Evolutionary conservation across 2,797 vertebrate species (phyloP).

Genomic region (Takifugu ocellatus): DNA sequence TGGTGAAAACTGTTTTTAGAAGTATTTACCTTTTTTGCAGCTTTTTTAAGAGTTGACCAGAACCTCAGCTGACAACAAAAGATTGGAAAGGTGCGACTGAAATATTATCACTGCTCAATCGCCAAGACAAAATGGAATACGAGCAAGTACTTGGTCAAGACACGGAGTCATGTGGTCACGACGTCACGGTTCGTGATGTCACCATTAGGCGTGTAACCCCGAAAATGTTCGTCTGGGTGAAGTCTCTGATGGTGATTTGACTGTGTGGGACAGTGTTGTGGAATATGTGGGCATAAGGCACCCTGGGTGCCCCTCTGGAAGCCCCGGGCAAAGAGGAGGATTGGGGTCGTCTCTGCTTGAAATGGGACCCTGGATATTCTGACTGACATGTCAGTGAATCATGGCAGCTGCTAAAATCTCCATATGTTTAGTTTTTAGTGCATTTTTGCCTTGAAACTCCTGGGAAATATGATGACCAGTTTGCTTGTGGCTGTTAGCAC

Average conservation of each 20-base stretch:
- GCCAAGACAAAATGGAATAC: conserved; percentile 56
- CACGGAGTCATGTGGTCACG: conserved; percentile 76
- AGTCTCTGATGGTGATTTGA: conserved; percentile 56
- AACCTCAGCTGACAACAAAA: conserved; percentile 73
- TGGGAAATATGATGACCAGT: no score
- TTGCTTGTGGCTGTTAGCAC: no score
- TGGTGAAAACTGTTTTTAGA: conserved; percentile 11
- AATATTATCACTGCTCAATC: conserved; percentile 51
- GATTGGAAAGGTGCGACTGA: conserved; percentile 63
- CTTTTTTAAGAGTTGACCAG: conserved; percentile 71
- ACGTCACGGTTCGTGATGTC: conserved; percentile 76
- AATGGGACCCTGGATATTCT: conserved; percentile 32
- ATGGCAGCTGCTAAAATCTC: background rate
- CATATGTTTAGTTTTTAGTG: background rate
- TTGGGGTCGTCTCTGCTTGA: conserved; percentile 15
- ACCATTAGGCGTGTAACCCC: conserved; percentile 56
- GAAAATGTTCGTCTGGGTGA: conserved; percentile 55
- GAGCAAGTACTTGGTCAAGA: conserved; percentile 78
- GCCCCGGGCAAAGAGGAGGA: conserved; percentile 47
- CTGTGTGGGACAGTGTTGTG: conserved; percentile 32
- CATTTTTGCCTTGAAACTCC: conserved; percentile 4
- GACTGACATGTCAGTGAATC: conserved; percentile 33
- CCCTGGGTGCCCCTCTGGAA: conserved; percentile 63
- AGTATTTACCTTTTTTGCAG: conserved; percentile 67
- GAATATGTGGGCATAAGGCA: conserved; percentile 25